Evolutionary conservation across 2,113 vertebrate species (phyloP).

Genomic region (Bubo bubo): DNA sequence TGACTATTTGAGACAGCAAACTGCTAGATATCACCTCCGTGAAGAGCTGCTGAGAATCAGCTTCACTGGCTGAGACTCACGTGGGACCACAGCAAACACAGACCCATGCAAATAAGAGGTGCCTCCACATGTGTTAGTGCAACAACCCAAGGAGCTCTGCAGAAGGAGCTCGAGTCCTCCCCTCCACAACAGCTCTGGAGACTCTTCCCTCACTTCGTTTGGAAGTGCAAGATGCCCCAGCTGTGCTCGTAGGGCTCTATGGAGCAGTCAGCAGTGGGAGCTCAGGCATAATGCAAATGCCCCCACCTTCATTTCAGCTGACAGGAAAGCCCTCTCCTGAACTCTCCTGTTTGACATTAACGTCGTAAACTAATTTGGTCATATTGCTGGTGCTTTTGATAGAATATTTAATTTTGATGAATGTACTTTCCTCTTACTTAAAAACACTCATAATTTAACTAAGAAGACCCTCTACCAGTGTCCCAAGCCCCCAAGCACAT

Average conservation of each 20-base stretch:
- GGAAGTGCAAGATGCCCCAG: neutral
- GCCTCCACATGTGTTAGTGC: fast-evolving
- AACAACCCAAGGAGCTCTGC: fast-evolving
- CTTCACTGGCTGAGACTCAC: neutral
- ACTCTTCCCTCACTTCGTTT: fast-evolving
- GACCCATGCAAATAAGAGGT: neutral
- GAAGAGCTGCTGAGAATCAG: neutral
- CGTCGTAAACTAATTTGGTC: neutral
- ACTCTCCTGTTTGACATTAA: neutral
- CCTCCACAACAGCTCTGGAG: fast-evolving
- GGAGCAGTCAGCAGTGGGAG: neutral
- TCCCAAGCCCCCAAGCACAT: neutral
- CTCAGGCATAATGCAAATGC: neutral
- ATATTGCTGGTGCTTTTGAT: neutral
- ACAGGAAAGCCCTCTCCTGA: neutral
- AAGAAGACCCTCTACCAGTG: neutral
- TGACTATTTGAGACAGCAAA: neutral
- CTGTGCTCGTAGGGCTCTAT: fast-evolving
- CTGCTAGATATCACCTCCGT: neutral
- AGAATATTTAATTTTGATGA: neutral
- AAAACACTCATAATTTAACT: neutral
- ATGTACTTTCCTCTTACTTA: neutral
- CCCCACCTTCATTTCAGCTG: neutral
- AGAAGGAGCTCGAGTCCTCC: neutral
- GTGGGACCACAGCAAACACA: fast-evolving